Evolutionary conservation across 2,888 invertebrate genomes (phyloP).

Genomic region (Ophion ellenae): DNA sequence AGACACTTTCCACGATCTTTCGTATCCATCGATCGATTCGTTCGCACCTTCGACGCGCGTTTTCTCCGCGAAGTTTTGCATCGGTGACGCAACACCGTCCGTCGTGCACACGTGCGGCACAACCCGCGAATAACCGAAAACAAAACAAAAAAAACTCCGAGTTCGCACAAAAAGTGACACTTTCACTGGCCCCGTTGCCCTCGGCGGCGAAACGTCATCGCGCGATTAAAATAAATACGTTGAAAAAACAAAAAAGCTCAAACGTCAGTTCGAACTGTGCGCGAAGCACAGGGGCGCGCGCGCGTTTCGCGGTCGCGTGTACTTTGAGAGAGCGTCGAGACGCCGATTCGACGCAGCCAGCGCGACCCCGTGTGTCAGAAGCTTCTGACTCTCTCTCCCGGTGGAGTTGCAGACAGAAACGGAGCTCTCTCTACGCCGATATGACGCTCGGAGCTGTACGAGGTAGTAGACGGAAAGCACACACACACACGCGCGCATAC

Average conservation of each 20-base stretch:
- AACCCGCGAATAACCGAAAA: neutral
- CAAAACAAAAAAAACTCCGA: neutral
- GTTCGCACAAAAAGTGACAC: neutral
- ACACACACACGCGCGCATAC: constrained; percentile 46
- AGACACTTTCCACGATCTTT: constrained; percentile 43
- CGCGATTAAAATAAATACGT: neutral
- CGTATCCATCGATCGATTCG: constrained; percentile 42
- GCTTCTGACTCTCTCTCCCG: constrained; percentile 77
- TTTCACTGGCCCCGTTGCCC: constrained; percentile 22
- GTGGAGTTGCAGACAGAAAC: constrained; percentile 81
- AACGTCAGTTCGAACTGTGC: constrained; percentile 36
- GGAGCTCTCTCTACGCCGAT: constrained; percentile 79
- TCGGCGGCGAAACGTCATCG: neutral
- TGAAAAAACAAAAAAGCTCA: constrained; percentile 19
- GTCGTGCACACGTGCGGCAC: constrained; percentile 5
- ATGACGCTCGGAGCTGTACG: constrained; percentile 76
- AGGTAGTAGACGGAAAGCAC: constrained; percentile 57
- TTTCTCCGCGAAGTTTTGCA: constrained; percentile 6
- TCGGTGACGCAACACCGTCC: neutral
- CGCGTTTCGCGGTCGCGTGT: constrained; percentile 57
- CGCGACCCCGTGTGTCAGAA: constrained; percentile 78
- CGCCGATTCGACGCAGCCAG: constrained; percentile 71
- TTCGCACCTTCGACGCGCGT: neutral
- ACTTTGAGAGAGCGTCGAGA: constrained; percentile 67
- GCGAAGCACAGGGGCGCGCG: constrained; percentile 4